phyloP scores from a whole-genome alignment of 2,888 invertebrate genomes.

The Rhagonycha fulva region DNA sequence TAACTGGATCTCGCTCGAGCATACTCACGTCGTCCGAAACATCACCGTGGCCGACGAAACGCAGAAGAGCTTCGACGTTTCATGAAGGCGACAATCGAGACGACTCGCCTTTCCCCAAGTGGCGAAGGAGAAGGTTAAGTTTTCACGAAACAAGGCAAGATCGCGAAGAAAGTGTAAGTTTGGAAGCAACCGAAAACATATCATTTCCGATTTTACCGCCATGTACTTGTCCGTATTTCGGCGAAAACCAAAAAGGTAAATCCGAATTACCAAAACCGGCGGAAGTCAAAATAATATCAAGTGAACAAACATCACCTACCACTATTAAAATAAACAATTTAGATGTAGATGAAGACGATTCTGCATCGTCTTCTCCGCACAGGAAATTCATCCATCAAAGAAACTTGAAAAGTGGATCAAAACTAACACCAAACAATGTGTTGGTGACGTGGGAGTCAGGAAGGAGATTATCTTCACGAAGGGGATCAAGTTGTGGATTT shows the following conservation, averaged over 20 bases:
- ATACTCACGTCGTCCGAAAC: conserved; percentile 41
- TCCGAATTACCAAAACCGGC: conserved; percentile 53
- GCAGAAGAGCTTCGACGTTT: conserved; percentile 58
- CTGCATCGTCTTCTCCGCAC: conserved; percentile 56
- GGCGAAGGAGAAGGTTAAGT: conserved; percentile 56
- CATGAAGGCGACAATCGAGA: conserved; percentile 55
- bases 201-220: conserved; percentile 70
- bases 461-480: conserved; percentile 58
- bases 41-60: conserved; percentile 43
- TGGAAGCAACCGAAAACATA: conserved; percentile 41
- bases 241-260: conserved; percentile 65
- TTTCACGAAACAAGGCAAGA: conserved; percentile 55
- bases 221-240: conserved; percentile 82
- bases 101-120: conserved; percentile 51
- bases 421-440: conserved; percentile 47
- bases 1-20: conserved; percentile 49
- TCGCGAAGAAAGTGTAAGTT: conserved; percentile 49
- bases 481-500: conserved; percentile 72
- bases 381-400: conserved; percentile 42
- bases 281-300: conserved; percentile 60
- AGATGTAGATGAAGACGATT: conserved; percentile 45
- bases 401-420: conserved; percentile 40
- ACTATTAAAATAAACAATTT: conserved; percentile 31
- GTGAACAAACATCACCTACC: conserved; percentile 33
- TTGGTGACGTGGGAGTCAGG: conserved; percentile 74